Base-by-base conservation (phyloP, 2,113 vertebrate species). In the Campylomormyrus tamandua region DNA sequence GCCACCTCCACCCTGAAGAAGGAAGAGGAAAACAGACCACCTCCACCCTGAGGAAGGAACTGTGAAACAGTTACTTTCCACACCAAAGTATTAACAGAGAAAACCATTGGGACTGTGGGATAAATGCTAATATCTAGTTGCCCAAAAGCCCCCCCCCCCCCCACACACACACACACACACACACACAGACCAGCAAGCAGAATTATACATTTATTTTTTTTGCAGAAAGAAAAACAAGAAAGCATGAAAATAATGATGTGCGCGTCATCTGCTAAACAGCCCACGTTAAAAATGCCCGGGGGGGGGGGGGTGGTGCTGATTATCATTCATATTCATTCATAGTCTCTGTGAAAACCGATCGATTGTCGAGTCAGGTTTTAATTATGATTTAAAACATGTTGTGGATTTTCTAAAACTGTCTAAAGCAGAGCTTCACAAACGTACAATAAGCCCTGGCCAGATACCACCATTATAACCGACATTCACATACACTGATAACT, bases 41-140 rank as follows among this genome's bases (percentile, higher is more conserved):
- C 77, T 80, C 39, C 35, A 91, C 90, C 83, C 62, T 90, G 88
- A 90, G 91, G 94, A 91, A 90, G 45, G 74, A 80, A 80, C 35
- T 15, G 39, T 15, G 7, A 83, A 45, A 45, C 35, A 83, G 15
- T 53, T 89, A 21, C 46, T 91, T 91, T 58, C 83, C 90, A 53
- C 15, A 53, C 17, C 52, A 90, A 90, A 92, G 94, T 90, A 90
- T 87, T 27, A 91, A 87, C 48, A 24, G 46, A 0, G 7, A 49
- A 56, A 56, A 24, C 19, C 21, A 58, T 56, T 1, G 19, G 17
- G 19, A 21, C 53, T 21, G 53, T 21, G 21, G 53, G 53, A 56
- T 24, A 58, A 58, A 58, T 58, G 56, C n/a, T 58, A 24, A 24
- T 58, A 58, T 58, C 21, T n/a, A 58, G 56, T 58, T n/a, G 56